Conservation (phyloP, 1,140 invertebrate species). For the Macrosteles quadrilineatus region DNA sequence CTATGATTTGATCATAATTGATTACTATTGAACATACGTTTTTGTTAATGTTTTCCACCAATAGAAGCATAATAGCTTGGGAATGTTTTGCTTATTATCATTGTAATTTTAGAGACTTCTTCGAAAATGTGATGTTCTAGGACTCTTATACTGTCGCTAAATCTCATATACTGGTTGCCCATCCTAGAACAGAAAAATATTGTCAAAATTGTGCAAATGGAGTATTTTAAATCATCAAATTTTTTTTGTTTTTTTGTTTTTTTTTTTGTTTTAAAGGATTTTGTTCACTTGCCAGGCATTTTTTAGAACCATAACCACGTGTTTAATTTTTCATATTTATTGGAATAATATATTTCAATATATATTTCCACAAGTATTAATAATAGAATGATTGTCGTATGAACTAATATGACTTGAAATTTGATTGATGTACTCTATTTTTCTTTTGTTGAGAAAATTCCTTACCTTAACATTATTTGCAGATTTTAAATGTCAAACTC, state of each 20-base stretch:
- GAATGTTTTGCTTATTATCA: neutral
- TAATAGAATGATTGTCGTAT: no score
- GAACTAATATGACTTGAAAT: no score
- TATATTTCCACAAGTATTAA: neutral
- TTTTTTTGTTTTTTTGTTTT: neutral
- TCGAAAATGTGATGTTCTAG: neutral
- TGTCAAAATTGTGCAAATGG: neutral
- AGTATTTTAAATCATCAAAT: neutral
- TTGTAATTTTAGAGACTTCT: neutral
- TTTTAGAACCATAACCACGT: neutral
- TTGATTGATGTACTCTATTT: no score
- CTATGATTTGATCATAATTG: no score
- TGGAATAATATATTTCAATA: neutral
- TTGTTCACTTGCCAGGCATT: neutral
- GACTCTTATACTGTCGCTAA: neutral
- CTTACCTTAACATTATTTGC: no score
- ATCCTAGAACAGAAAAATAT: constrained; percentile 4
- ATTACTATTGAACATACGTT: no score
- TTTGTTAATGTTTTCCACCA: constrained; percentile 1
- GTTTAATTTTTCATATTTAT: neutral
- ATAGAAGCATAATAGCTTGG: neutral
- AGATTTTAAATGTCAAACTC: neutral
- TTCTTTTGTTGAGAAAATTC: no score
- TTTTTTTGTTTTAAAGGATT: neutral
- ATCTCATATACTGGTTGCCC: constrained; percentile 4